Base-by-base conservation (phyloP, 2,888 invertebrate species). In the Dolichomitus sp. region DNA sequence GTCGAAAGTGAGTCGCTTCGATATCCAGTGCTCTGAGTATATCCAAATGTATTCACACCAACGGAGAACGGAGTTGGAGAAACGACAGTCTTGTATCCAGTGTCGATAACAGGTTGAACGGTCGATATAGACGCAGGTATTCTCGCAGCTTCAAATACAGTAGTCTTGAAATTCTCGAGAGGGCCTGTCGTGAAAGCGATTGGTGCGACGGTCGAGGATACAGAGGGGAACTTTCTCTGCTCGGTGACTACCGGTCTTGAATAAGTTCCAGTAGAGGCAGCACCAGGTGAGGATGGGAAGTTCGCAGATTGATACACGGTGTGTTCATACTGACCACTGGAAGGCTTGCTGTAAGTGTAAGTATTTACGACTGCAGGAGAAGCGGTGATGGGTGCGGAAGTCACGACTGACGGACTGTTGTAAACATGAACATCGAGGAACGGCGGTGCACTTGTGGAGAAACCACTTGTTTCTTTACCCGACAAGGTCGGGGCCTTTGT, bases 121-220 rank as follows among this genome's bases (percentile, higher is more conserved):
- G 90, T 91, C 0, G 92, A 88, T 6, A 88, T 63, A 1, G 79
- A 27, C 42, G 80, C 78, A 2, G 92, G 90, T 33, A 90, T 50
- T 70, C 86, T 88, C 4, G 87, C 87, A 0, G 90, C 89, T 78
- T 89, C 85, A 65, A 87, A 90, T 2, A 84, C 66, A 4, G 91
- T 91, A 0, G 91, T 88, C 69, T 85, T 88, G 66, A 89, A 92
- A 73, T 84, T 86, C 12, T 91, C 89, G 0, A 89, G 30, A 4
- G 89, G 86, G 37, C 88, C 87, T 30, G 89, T 90, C 1, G 92
- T 91, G 40, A 87, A 92, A 40, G 79, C 84, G n/a, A 88, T 80
- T 0, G 92, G 89, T 3, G 84, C 45, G 0, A 77, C 72, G 80
- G 88, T 85, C 83, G 89, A 68, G 77, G 83, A 77, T 84, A 87